Conservation (phyloP, 2,888 invertebrate species). For the Sesia bembeciformis region DNA sequence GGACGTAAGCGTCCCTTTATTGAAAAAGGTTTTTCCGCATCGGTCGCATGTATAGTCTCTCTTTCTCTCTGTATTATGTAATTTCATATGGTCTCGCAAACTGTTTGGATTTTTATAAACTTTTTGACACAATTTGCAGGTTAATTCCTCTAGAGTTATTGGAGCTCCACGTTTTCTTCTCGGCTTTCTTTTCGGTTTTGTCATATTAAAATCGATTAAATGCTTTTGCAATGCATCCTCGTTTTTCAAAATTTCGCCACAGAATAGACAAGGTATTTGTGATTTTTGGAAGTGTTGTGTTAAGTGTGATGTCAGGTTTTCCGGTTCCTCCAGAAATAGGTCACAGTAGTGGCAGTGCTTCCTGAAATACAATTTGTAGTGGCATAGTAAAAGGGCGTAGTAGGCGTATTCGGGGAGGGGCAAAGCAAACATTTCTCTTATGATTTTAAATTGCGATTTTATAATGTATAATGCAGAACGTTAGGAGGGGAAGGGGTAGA, state of each 20-base stretch:
- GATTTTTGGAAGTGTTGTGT: conserved; percentile 32
- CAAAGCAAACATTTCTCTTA: not conserved
- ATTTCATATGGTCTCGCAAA: conserved; percentile 71
- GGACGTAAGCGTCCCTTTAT: conserved; percentile 56
- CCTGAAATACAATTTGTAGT: conserved; percentile 21
- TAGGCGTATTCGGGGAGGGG: not conserved
- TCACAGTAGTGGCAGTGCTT: conserved; percentile 37
- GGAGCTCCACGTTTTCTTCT: conserved; percentile 48
- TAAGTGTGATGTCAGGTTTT: conserved; percentile 24
- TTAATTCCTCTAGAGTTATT: conserved; percentile 49
- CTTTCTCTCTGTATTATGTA: conserved; percentile 67
- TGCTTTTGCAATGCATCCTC: conserved; percentile 40
- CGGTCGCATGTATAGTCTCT: conserved; percentile 58
- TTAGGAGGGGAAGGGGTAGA: too few relatives aligned
- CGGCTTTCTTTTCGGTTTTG: conserved; percentile 37
- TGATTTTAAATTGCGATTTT: too few relatives aligned
- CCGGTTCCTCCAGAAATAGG: conserved; percentile 16
- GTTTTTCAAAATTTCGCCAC: conserved; percentile 48
- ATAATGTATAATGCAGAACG: too few relatives aligned
- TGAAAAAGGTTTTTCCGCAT: conserved; percentile 61
- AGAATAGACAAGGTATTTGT: conserved; percentile 35
- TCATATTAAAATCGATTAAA: conserved; percentile 30
- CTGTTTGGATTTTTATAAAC: conserved; percentile 47
- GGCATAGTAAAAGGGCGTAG: not conserved
- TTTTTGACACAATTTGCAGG: conserved; percentile 51